These are phyloP conservation scores for Agriopis leucophaearia DNA, from an alignment of 2,888 invertebrate genomes.

Conservation along the genomic window DNA sequence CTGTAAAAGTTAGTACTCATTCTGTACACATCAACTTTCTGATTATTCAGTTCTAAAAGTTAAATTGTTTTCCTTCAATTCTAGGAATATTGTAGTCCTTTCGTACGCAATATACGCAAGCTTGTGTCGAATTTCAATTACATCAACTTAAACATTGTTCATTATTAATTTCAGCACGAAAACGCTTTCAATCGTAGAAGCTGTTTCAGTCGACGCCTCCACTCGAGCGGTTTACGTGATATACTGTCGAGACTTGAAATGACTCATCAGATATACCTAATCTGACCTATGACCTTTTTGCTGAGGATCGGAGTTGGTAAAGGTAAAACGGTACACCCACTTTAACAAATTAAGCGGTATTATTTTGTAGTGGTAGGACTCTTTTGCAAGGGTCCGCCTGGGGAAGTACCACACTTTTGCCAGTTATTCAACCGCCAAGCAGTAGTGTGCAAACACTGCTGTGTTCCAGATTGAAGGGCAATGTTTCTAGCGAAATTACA, in stretches of 20 bases:
- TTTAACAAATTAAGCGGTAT: neutral
- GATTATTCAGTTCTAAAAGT: constrained; percentile 24
- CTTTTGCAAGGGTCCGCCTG: too few relatives aligned
- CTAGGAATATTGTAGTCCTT: constrained; percentile 14
- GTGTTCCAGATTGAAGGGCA: too few relatives aligned
- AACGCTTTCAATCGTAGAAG: constrained; percentile 30
- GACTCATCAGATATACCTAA: constrained; percentile 53
- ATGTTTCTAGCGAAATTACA: too few relatives aligned
- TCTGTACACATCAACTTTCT: constrained; percentile 19
- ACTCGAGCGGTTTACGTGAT: constrained; percentile 28
- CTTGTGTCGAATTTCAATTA: constrained; percentile 27
- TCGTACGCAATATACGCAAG: constrained; percentile 4
- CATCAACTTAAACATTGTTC: constrained; percentile 36
- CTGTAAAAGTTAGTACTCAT: neutral
- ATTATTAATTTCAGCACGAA: constrained; percentile 33
- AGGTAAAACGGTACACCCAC: neutral
- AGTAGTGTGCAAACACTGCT: too few relatives aligned
- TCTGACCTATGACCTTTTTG: constrained; percentile 49
- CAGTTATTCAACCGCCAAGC: too few relatives aligned
- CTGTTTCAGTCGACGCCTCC: constrained; percentile 23
- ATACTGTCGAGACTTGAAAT: constrained; percentile 40
- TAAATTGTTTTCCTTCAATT: constrained; percentile 28
- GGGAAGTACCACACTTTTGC: too few relatives aligned
- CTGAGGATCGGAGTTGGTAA: neutral
- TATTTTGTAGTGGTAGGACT: too few relatives aligned